phyloP scores from a whole-genome alignment of 2,797 vertebrate genomes.

The Acanthiza pusilla region DNA sequence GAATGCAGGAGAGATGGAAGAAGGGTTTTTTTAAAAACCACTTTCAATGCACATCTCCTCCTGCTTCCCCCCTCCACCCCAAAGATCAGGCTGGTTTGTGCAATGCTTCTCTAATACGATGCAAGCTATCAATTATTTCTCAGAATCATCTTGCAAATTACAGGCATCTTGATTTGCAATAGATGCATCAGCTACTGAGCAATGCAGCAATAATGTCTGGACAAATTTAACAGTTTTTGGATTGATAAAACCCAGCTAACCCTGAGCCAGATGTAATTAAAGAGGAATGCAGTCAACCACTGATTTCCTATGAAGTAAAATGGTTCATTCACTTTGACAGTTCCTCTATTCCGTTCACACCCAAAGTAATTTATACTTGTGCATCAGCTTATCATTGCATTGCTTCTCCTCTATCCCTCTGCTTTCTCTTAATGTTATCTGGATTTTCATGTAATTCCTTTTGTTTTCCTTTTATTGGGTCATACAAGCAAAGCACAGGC shows the following conservation, averaged over 20 bases:
- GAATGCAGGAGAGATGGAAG: not conserved
- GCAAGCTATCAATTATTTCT: not conserved
- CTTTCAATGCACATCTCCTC: not conserved
- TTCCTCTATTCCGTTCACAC: not conserved
- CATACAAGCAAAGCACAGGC: not conserved
- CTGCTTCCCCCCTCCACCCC: no score
- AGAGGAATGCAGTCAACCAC: not conserved
- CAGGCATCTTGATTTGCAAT: not conserved
- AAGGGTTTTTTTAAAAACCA: not conserved
- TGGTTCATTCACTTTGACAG: not conserved
- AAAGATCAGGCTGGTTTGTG: not conserved
- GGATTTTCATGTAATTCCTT: not conserved
- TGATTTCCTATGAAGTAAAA: not conserved
- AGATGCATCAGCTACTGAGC: not conserved
- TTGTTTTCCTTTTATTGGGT: not conserved
- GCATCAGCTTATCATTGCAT: not conserved
- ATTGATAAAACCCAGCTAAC: not conserved
- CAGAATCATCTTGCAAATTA: not conserved
- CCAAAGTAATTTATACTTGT: not conserved
- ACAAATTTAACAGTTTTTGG: not conserved
- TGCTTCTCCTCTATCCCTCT: not conserved
- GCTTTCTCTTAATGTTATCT: not conserved
- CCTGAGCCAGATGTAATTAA: not conserved
- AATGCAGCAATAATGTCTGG: not conserved
- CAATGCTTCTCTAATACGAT: not conserved